These are phyloP conservation scores for Porites evermanni DNA, from an alignment of 92 coral and sea anemone genomes.

Conservation along the genomic window DNA sequence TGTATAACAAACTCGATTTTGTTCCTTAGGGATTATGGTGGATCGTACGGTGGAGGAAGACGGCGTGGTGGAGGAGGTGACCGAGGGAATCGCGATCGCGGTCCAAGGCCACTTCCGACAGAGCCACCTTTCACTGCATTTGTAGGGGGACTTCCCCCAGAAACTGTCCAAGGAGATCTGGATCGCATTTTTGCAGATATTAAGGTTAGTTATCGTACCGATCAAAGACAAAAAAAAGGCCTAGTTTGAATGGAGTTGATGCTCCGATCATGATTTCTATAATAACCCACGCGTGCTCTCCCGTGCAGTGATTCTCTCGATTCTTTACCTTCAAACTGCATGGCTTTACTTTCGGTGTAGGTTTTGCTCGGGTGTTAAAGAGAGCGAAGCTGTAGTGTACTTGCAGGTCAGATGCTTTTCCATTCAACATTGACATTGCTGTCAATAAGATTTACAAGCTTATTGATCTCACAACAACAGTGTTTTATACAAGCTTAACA, in stretches of 20 bases:
- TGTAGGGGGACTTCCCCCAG: conserved; percentile 91
- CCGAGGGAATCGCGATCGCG: conserved; percentile 59
- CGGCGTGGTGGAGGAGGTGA: conserved; percentile 86
- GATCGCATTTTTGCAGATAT: conserved; percentile 81
- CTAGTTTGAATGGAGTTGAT: background rate
- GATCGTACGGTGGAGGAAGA: conserved; percentile 72
- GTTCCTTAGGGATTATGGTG: conserved; percentile 64
- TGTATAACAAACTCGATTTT: background rate
- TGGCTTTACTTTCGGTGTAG: too few species aligned
- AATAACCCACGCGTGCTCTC: background rate
- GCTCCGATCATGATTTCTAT: background rate
- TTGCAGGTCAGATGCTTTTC: too few species aligned
- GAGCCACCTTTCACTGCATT: conserved; percentile 98
- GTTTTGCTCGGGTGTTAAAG: too few species aligned
- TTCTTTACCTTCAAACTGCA: background rate
- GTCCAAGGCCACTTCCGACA: conserved; percentile 72
- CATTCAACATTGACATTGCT: too few species aligned
- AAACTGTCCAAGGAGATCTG: conserved; percentile 95
- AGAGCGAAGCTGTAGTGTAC: too few species aligned
- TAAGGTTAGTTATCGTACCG: conserved; percentile 57
- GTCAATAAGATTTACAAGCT: too few species aligned
- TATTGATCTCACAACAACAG: too few species aligned
- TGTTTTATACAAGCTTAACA: too few species aligned
- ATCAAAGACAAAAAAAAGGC: conserved; percentile 1
- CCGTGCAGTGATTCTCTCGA: too few species aligned